Evolutionary conservation across 2,113 vertebrate genomes (phyloP).

Genomic region (Gobius niger): DNA sequence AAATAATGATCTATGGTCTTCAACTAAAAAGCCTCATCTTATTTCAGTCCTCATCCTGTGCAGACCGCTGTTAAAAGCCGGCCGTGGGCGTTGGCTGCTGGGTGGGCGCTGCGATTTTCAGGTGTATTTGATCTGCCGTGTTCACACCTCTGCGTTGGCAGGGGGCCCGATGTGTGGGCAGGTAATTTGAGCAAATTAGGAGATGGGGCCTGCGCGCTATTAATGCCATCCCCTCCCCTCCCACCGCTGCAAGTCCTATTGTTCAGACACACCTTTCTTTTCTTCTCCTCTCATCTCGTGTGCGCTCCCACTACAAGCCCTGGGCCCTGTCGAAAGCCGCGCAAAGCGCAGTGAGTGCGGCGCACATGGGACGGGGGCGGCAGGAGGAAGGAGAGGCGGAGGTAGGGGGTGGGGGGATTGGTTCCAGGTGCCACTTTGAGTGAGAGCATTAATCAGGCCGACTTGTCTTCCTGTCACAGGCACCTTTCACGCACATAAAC

Average conservation of each 20-base stretch:
- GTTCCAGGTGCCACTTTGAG: constrained; percentile 77
- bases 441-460: constrained; percentile 78
- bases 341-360: constrained; percentile 43
- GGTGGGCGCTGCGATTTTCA: constrained; percentile 71
- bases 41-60: constrained; percentile 11
- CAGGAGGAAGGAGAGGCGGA: constrained; percentile 2
- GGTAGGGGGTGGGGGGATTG: constrained; percentile 47
- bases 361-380: constrained; percentile 44
- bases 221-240: constrained; percentile 64
- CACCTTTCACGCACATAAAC: constrained; percentile 33
- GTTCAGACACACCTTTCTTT: constrained; percentile 68
- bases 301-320: constrained; percentile 51
- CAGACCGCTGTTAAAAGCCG: constrained; percentile 51
- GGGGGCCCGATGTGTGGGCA: constrained; percentile 56
- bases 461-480: constrained; percentile 67
- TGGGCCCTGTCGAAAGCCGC: constrained; percentile 13
- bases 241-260: constrained; percentile 56
- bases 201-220: constrained; percentile 68
- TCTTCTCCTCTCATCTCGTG: constrained; percentile 55
- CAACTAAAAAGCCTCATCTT: background rate
- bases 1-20: background rate
- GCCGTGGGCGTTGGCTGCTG: constrained; percentile 54
- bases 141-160: constrained; percentile 63
- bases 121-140: constrained; percentile 75
- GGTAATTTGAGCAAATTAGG: constrained; percentile 79